These are phyloP conservation scores for Tortricodes alternella DNA, from an alignment of 2,888 invertebrate species.

Conservation along the genomic window DNA sequence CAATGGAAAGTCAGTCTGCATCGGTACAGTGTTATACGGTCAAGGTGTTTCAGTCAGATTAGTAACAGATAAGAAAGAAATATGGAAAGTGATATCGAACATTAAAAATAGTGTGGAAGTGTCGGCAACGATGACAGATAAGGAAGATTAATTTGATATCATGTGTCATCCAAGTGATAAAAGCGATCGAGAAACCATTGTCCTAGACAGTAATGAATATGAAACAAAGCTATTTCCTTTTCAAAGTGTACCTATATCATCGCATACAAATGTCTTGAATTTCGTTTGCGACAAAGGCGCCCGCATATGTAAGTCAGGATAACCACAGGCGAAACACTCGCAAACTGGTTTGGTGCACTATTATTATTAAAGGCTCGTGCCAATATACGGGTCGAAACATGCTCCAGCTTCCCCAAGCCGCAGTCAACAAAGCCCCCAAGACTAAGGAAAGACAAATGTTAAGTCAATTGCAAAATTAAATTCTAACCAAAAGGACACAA, in stretches of 20 bases:
- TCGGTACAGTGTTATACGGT: conserved; percentile 57
- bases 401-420: conserved; percentile 52
- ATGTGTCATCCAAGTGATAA: conserved; percentile 20
- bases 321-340: conserved; percentile 74
- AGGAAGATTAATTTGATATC: conserved; percentile 26
- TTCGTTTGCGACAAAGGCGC: conserved; percentile 67
- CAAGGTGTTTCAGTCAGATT: conserved; percentile 64
- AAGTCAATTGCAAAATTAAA: conserved; percentile 60
- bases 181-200: conserved; percentile 16
- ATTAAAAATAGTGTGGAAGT: conserved; percentile 10
- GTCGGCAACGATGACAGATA: conserved; percentile 27
- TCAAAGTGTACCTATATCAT: conserved; percentile 23
- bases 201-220: conserved; percentile 30
- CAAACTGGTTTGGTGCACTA: conserved; percentile 81
- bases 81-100: conserved; percentile 30
- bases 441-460: conserved; percentile 53
- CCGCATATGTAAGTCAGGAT: conserved; percentile 75
- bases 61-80: conserved; percentile 37
- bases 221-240: conserved; percentile 40
- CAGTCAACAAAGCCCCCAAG: conserved; percentile 61
- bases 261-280: conserved; percentile 51
- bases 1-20: conserved; percentile 66
- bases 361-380: conserved; percentile 82
- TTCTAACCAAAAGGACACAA: conserved; percentile 77
- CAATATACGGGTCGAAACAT: conserved; percentile 72